phyloP scores from a whole-genome alignment of 2,888 invertebrate species.

The Acanthoscelides obtectus region DNA sequence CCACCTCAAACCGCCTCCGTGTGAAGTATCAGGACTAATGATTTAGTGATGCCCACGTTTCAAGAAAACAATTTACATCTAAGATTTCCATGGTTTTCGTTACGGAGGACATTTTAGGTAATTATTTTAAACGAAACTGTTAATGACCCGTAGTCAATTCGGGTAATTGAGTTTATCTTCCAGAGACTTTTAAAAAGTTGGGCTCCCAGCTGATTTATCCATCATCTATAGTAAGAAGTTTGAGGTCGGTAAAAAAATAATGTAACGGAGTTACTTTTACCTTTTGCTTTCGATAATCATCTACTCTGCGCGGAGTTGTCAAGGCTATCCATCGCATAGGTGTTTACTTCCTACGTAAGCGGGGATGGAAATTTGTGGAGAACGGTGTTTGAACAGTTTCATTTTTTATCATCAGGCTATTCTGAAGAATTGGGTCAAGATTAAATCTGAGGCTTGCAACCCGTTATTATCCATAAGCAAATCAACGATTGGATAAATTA shows the following conservation, averaged over 20 bases:
- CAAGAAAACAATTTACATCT: neutral
- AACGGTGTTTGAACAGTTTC: too few species aligned
- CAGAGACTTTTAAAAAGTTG: neutral
- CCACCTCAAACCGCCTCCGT: too few species aligned
- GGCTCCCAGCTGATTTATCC: neutral
- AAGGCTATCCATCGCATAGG: too few species aligned
- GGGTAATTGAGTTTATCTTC: neutral
- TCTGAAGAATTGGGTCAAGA: too few species aligned
- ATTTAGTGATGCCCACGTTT: neutral
- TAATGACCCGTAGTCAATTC: neutral
- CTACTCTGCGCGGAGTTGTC: too few species aligned
- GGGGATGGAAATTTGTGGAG: too few species aligned
- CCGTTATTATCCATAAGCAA: too few species aligned
- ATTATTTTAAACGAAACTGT: neutral
- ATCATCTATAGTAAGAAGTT: neutral
- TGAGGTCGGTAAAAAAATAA: neutral
- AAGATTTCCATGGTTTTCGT: neutral
- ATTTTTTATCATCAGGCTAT: too few species aligned
- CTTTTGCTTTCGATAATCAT: too few species aligned
- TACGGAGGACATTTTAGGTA: neutral
- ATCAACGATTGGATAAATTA: too few species aligned
- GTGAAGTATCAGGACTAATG: neutral
- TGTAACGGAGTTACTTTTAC: neutral
- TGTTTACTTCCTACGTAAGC: too few species aligned
- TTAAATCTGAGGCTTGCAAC: too few species aligned